Evolutionary conservation across 2,888 invertebrate species (phyloP).

Genomic region (Actias luna): DNA sequence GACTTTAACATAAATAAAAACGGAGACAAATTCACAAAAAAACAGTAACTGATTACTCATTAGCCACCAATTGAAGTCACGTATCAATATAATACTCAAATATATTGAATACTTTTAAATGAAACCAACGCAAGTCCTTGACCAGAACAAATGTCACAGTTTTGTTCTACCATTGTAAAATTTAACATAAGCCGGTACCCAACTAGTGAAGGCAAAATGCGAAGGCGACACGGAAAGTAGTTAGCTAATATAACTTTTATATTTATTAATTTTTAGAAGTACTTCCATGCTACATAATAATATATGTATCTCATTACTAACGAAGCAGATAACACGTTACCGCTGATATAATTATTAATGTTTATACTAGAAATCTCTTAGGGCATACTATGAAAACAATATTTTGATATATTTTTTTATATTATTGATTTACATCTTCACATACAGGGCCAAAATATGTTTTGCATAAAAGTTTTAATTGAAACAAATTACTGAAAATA

Average conservation of each 20-base stretch:
- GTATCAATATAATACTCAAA: no score
- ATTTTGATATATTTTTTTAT: no score
- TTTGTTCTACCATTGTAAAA: slow-evolving; percentile 36
- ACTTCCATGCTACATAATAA: background rate
- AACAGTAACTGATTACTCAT: background rate
- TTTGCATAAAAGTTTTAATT: no score
- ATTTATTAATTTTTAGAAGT: slow-evolving; percentile 1
- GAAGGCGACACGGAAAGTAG: slow-evolving; percentile 23
- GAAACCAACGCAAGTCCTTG: slow-evolving; percentile 37
- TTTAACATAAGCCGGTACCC: slow-evolving; percentile 43
- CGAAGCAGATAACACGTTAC: background rate
- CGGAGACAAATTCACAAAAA: no score
- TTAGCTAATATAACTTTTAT: background rate
- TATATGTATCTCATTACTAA: background rate
- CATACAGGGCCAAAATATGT: no score
- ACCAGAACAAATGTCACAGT: slow-evolving; percentile 39
- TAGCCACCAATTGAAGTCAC: background rate
- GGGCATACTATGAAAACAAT: no score
- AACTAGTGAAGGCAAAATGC: slow-evolving; percentile 28
- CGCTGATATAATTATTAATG: background rate
- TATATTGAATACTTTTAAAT: slow-evolving; percentile 29
- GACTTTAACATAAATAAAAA: no score
- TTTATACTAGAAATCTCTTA: background rate
- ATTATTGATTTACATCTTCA: no score
- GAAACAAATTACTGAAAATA: no score